Evolutionary conservation across 2,113 vertebrate genomes (phyloP).

Genomic region (Plestiodon gilberti): DNA sequence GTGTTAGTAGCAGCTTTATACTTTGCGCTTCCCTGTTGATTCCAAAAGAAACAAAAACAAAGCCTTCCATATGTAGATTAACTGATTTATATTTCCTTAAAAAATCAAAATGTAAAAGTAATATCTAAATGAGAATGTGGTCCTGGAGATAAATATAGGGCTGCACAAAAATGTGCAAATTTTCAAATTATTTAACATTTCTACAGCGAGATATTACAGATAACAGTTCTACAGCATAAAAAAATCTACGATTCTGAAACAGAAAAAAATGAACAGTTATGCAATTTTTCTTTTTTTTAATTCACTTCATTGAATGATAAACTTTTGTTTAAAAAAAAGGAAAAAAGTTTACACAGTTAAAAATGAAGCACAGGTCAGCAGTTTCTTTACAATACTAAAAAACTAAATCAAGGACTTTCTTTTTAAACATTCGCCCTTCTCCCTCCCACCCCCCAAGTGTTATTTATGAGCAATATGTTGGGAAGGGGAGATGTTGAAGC

Average conservation of each 20-base stretch:
- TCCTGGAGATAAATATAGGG: conserved; percentile 80
- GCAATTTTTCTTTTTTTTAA: conserved; percentile 78
- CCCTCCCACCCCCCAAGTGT: conserved; percentile 80
- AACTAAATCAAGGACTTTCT: conserved; percentile 94
- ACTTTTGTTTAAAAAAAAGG: conserved; percentile 87
- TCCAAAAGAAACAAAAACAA: conserved; percentile 81
- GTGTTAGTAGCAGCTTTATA: conserved; percentile 98
- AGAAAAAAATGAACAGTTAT: conserved; percentile 81
- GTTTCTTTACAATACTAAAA: conserved; percentile 99
- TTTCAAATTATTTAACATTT: conserved; percentile 78
- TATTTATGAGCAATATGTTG: conserved; percentile 83
- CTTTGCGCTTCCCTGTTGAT: conserved; percentile 99
- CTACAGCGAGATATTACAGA: conserved; percentile 85
- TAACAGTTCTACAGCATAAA: conserved; percentile 93
- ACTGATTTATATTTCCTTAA: conserved; percentile 78
- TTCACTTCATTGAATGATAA: conserved; percentile 87
- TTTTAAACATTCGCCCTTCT: conserved; percentile 82
- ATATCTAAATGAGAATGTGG: conserved; percentile 76
- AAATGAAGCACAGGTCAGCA: conserved; percentile 97
- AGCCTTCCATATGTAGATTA: conserved; percentile 80
- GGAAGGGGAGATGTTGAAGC: conserved; percentile 78
- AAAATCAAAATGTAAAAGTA: conserved; percentile 70
- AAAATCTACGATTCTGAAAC: conserved; percentile 80
- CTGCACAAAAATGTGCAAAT: conserved; percentile 85
- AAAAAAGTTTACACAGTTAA: conserved; percentile 91